These are phyloP conservation scores for Myodes glareolus DNA, from an alignment of 2,113 vertebrate genomes.

Conservation along the genomic window DNA sequence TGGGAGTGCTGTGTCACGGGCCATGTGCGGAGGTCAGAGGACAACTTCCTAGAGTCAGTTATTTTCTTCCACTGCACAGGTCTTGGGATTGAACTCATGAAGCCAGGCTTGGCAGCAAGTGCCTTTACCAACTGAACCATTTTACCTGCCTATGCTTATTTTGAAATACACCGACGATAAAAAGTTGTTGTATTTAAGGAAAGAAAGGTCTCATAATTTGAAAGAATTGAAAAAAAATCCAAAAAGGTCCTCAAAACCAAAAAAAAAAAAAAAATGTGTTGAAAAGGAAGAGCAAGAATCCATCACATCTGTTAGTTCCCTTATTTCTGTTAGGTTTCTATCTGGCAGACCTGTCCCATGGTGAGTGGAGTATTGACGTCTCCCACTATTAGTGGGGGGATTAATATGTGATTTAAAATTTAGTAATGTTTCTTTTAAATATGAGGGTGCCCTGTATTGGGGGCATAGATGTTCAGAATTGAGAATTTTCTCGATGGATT, in stretches of 20 bases:
- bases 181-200: constrained; percentile 29
- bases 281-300: background rate
- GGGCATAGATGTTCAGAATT: too few species aligned
- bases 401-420: too few species aligned
- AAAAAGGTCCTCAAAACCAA: constrained; percentile 19
- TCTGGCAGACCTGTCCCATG: too few species aligned
- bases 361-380: too few species aligned
- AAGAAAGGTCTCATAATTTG: constrained; percentile 44
- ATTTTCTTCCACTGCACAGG: background rate
- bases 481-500: too few species aligned
- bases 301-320: background rate
- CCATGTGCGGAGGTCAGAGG: background rate
- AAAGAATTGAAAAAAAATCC: background rate
- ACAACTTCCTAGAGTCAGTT: background rate
- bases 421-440: too few species aligned
- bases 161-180: background rate
- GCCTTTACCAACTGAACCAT: background rate
- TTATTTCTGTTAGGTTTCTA: too few species aligned
- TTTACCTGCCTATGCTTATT: background rate
- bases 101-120: background rate
- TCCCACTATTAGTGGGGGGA: too few species aligned
- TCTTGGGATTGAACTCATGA: background rate
- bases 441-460: too few species aligned
- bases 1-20: too few species aligned
- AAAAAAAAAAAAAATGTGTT: constrained; percentile 20